A percentile compares a stretch with the other conserved stretches of the same genome.
Conservation (phyloP, 2,888 invertebrate genomes). For the Clistopyga incitator region DNA sequence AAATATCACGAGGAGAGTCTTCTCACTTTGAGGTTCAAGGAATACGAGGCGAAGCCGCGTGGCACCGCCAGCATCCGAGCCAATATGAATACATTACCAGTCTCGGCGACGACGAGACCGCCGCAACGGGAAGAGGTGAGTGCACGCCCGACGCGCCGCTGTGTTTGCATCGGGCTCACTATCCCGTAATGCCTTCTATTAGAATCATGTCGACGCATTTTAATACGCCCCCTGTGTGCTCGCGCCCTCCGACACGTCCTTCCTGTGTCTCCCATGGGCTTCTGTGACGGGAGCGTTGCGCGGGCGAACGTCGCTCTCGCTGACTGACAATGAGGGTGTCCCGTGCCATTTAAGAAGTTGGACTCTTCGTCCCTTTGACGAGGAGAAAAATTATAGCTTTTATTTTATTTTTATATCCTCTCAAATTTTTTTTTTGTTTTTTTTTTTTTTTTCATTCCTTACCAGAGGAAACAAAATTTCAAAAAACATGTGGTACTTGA, state of each 20-base stretch:
- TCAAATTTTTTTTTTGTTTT: no score
- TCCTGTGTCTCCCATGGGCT: not conserved
- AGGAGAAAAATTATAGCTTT: no score
- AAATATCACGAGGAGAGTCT: conserved; percentile 55
- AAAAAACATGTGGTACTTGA: no score
- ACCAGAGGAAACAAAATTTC: no score
- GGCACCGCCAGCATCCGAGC: conserved; percentile 56
- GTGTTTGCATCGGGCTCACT: conserved; percentile 76
- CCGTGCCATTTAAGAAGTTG: not conserved
- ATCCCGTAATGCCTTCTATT: conserved; percentile 80
- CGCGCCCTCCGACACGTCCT: not conserved
- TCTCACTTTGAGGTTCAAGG: conserved; percentile 49
- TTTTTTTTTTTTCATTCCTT: no score
- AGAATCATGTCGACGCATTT: conserved; percentile 82
- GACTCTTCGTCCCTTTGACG: no score
- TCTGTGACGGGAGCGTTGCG: not conserved
- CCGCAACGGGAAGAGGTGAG: conserved; percentile 25
- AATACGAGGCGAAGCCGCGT: conserved; percentile 59
- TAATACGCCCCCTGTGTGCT: conserved; percentile 72
- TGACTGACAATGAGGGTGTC: conserved; percentile 33
- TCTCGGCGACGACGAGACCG: conserved; percentile 20
- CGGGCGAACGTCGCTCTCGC: conserved; percentile 13
- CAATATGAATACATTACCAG: conserved; percentile 80
- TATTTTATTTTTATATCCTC: no score
- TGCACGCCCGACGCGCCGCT: conserved; percentile 53